Evolutionary conservation across 2,888 invertebrate genomes (phyloP).

Genomic region (Mamestra brassicae): DNA sequence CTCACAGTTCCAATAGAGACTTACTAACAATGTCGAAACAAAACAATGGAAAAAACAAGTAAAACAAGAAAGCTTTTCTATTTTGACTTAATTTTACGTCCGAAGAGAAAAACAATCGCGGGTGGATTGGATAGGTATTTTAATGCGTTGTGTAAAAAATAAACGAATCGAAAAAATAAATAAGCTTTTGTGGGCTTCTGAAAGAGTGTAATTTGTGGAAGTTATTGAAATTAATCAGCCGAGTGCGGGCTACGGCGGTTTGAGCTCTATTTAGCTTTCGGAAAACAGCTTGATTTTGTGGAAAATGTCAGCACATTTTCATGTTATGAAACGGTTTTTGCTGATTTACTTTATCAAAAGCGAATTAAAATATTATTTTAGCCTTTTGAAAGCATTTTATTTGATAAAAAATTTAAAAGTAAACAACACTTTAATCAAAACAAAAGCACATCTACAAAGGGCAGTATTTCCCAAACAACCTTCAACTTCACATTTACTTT

Average conservation of each 20-base stretch:
- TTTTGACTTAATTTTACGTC: constrained; percentile 46
- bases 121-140: constrained; percentile 48
- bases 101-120: constrained; percentile 33
- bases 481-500: neutral
- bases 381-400: constrained; percentile 3
- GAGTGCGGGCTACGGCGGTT: constrained; percentile 1
- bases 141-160: constrained; percentile 36
- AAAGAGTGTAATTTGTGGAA: constrained; percentile 38
- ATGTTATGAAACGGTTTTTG: neutral
- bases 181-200: constrained; percentile 33
- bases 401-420: neutral
- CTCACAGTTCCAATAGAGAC: constrained; percentile 15
- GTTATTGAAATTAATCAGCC: constrained; percentile 45
- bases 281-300: constrained; percentile 9
- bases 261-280: constrained; percentile 7
- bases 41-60: constrained; percentile 44
- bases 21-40: constrained; percentile 13
- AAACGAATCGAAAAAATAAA: constrained; percentile 38
- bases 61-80: constrained; percentile 28
- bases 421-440: neutral
- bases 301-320: constrained; percentile 1
- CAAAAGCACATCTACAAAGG: neutral
- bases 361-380: neutral
- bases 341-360: constrained; percentile 3
- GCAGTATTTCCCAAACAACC: neutral